Evolutionary conservation across 2,113 vertebrate genomes (phyloP), one percentile per base, ranked within the genome.

Genomic region (Melanerpes aurifrons): DNA sequence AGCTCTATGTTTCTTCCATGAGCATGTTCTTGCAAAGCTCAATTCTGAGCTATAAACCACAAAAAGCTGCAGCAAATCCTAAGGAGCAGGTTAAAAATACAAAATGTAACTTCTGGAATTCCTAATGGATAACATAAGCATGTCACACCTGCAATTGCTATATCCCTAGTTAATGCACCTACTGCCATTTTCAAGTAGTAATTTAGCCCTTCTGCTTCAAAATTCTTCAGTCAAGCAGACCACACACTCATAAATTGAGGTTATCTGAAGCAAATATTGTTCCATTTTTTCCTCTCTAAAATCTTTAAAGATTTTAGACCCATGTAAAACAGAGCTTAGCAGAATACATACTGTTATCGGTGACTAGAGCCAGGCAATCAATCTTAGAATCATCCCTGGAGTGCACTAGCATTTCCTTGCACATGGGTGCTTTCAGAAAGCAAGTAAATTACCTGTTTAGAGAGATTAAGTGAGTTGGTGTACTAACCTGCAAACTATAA

Each of bases 391-490:
- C 92, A 92, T 96, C 91, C 92, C 96, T 86, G 79, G 95, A 96
- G 95, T 92, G 86, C 79, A 82, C 67, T 96, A 93, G 91, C 63
- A 72, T 96, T 96, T 86, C 68, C 94, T 86, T 94, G 96, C 94
- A 97, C 91, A 84, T 94, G 92, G 95, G 95, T 94, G 91, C 94
- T 95, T 95, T 93, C 81, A 67, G 79, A 97, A 96, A 94, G 96
- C 76, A 68, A 95, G 89, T 91, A 96, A 96, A 97, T 97, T 94
- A 96, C 93, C 90, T 94, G 91, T 92, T 97, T 96, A 91, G 89
- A 74, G 76, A 96, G 91, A 96, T 93, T 93, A 95, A 96, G 82
- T 81, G 90, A 96, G 64, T 82, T 92, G 81, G 87, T 88, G 72
- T 78, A 72, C 89, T 86, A 94, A 93, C 78, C 56, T 69, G 82